Evolutionary conservation across 35 echinoderm and acorn worm genomes (phyloP).

Genomic region (Apostichopus californicus): DNA sequence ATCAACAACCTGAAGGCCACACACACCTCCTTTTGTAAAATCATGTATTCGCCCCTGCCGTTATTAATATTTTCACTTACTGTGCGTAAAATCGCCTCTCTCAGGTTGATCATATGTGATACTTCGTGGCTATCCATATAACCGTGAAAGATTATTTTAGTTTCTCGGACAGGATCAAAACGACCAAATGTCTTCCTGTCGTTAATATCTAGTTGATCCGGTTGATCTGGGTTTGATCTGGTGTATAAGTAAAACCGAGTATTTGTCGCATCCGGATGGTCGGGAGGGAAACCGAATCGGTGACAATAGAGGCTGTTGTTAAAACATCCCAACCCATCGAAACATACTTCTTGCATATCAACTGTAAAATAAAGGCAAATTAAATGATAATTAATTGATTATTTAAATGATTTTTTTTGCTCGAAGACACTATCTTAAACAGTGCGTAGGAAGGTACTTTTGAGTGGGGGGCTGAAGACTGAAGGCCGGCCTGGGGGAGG

Average conservation of each 20-base stretch:
- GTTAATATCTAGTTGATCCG: constrained; percentile 11
- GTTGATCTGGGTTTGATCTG: constrained; percentile 18
- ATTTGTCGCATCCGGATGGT: constrained; percentile 61
- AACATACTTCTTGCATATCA: constrained; percentile 32
- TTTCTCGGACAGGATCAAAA: constrained; percentile 21
- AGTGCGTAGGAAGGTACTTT: no score
- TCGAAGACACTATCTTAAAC: neutral
- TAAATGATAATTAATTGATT: neutral
- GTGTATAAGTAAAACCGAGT: constrained; percentile 74
- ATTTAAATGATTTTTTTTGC: neutral
- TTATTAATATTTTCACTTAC: neutral
- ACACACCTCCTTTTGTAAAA: no score
- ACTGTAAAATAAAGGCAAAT: neutral
- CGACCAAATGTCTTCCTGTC: constrained; percentile 1
- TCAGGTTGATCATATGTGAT: constrained; percentile 27
- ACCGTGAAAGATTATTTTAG: constrained; percentile 58
- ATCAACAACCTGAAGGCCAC: no score
- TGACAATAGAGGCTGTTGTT: constrained; percentile 49
- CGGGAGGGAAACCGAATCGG: constrained; percentile 65
- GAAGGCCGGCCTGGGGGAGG: no score
- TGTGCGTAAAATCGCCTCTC: constrained; percentile 27
- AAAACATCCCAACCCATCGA: constrained; percentile 77
- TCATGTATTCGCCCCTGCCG: no score
- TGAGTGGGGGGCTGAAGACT: no score
- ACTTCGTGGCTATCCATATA: constrained; percentile 44